phyloP scores from a whole-genome alignment of 2,113 vertebrate species.

The human (Homo sapiens) region DNA sequence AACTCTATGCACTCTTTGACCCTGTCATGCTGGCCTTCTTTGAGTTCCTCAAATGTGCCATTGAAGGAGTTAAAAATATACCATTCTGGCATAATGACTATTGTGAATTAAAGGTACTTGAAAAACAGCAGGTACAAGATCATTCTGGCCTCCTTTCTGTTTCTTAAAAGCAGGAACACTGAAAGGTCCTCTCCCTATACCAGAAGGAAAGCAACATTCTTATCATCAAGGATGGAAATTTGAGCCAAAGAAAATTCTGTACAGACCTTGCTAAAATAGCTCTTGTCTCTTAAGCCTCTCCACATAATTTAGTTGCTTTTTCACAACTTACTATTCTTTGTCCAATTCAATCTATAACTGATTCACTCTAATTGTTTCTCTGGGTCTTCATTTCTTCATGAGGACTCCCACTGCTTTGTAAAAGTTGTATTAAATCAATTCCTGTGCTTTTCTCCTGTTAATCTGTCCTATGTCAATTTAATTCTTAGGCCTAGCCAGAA shows the following conservation, averaged over 20 bases:
- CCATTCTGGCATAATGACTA: not conserved
- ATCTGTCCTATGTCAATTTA: not conserved
- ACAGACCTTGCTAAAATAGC: not conserved
- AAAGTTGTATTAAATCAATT: not conserved
- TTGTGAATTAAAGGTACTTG: not conserved
- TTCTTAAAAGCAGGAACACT: not conserved
- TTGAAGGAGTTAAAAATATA: not conserved
- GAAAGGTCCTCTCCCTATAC: not conserved
- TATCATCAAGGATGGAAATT: not conserved
- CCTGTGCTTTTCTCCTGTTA: not conserved
- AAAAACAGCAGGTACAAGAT: not conserved
- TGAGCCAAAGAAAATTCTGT: not conserved
- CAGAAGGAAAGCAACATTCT: not conserved
- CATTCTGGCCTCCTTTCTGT: not conserved
- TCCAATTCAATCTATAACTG: not conserved
- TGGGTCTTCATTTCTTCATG: not conserved
- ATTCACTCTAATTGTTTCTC: not conserved
- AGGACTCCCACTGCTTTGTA: not conserved
- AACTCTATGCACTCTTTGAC: not conserved
- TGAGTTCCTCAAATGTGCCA: not conserved
- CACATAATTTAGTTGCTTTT: not conserved
- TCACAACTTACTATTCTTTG: not conserved
- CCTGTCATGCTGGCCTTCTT: not conserved
- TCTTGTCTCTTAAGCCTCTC: not conserved
- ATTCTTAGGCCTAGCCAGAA: not conserved